Conservation (phyloP, 2,888 invertebrate genomes). For the Drosophila austrosaltans region DNA sequence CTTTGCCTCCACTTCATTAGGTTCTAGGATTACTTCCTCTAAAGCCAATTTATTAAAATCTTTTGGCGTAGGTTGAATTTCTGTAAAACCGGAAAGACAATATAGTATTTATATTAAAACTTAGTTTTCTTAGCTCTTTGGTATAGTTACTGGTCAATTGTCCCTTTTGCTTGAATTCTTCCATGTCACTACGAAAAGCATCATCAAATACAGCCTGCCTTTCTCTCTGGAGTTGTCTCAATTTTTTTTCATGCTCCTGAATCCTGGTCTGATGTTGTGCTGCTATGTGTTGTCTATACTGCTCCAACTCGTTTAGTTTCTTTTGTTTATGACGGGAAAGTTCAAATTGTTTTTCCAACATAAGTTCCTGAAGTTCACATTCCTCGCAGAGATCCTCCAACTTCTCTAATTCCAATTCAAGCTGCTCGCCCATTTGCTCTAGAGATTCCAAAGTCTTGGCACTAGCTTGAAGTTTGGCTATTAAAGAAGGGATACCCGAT, state of each 20-base stretch:
- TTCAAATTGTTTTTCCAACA: conserved; percentile 87
- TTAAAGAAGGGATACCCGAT: conserved; percentile 79
- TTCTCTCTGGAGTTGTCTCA: conserved; percentile 86
- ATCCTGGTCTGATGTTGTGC: conserved; percentile 86
- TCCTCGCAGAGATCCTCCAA: conserved; percentile 87
- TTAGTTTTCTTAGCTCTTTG: not conserved
- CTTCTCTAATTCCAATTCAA: conserved; percentile 85
- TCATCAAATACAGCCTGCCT: conserved; percentile 88
- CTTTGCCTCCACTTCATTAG: conserved; percentile 84
- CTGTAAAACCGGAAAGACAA: conserved; percentile 41
- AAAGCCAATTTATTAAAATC: conserved; percentile 83
- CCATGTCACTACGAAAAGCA: conserved; percentile 88
- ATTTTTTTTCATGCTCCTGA: conserved; percentile 85
- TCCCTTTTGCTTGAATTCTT: conserved; percentile 87
- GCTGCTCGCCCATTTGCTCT: conserved; percentile 85
- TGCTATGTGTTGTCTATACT: conserved; percentile 84
- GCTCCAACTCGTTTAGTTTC: conserved; percentile 85
- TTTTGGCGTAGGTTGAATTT: conserved; percentile 61
- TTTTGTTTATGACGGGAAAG: conserved; percentile 87
- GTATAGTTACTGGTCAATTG: conserved; percentile 85
- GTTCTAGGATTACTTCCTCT: conserved; percentile 88
- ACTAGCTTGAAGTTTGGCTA: conserved; percentile 82
- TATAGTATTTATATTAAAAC: not conserved
- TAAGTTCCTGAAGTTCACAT: conserved; percentile 86
- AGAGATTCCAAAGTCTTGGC: conserved; percentile 83